Base-by-base conservation (phyloP, 2,888 invertebrate species). In the Dorcus hopei region DNA sequence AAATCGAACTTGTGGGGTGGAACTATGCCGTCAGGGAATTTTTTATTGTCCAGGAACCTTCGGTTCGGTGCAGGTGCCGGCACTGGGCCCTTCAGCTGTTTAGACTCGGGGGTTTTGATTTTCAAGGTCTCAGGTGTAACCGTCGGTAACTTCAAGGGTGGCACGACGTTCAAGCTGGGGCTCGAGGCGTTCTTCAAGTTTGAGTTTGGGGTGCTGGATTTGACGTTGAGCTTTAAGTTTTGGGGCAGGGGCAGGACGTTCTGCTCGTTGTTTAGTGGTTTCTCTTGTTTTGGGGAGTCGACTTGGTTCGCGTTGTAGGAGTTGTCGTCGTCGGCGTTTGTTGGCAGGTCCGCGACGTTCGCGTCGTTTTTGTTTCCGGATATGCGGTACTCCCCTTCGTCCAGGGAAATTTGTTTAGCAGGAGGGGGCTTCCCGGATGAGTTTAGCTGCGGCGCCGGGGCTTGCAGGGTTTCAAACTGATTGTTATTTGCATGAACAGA, bases 81-180 rank as follows among this genome's bases (percentile, higher is more conserved):
- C 14, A 52, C 41, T 47, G 38, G 42, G n/a, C 38, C 38, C 11
- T 52, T n/a, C 50, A 50, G 7, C 48, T 49, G n/a, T 26, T 33
- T 33, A 5, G 26, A 33, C 26, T 33, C 26, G 2, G 61, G 59
- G 9, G 62, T 57, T 41, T 60, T 62, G 38, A 49, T 65, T 54
- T 69, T 75, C 45, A 62, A 56, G 11, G 69, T 73, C 56, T 72
- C 72, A 6, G 73, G 74, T 14, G 73, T 74, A 50, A 72, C 70
- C 6, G 71, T 74, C 23, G 75, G 75, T 16, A 70, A 26, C 47
- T 68, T 65, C 38, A 75, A 64, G 1, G 78, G 76, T 59, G 68
- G 67, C 16, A 72, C 74, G 38, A 68, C 67, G 61, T 72, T 69
- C 52, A 75, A 64, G 57, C 64, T 68, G 3, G 66, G 71, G 55